These are phyloP conservation scores for Sorex araneus DNA, from an alignment of 2,113 vertebrate genomes.

Conservation along the genomic window DNA sequence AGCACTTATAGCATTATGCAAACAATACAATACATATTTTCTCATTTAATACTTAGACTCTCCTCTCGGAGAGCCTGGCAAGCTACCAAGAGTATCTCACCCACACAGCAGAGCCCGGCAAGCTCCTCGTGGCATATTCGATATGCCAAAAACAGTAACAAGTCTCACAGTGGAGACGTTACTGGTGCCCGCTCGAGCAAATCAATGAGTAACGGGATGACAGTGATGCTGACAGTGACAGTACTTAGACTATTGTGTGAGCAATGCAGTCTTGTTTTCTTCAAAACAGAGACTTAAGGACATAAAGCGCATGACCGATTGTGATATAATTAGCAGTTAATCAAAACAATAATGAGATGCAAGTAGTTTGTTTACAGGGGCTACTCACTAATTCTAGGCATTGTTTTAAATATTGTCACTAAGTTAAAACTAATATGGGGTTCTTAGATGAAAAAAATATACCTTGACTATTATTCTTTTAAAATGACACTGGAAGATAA, in stretches of 20 bases:
- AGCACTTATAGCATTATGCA: not conserved
- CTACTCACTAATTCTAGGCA: not conserved
- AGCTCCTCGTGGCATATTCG: no score
- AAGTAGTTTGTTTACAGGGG: not conserved
- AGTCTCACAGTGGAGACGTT: no score
- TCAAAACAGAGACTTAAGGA: not conserved
- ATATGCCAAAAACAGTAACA: no score
- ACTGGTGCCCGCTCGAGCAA: no score
- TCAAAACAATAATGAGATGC: not conserved
- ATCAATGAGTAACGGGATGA: no score
- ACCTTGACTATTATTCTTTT: constrained; percentile 8
- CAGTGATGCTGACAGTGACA: no score
- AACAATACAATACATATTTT: not conserved
- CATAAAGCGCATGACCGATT: not conserved
- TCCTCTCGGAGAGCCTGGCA: no score
- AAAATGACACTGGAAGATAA: not conserved
- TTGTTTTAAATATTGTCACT: not conserved
- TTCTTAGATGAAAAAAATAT: not conserved
- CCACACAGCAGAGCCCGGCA: no score
- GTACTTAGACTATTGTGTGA: not conserved
- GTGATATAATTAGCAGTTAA: constrained; percentile 20
- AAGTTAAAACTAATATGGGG: not conserved
- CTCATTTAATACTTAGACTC: not conserved
- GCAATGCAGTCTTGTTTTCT: not conserved
- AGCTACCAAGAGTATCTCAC: no score